Percentiles rank a stretch among this genome's conserved stretches.
Evolutionary conservation across 2,797 vertebrate genomes (phyloP).

Genomic region (Typhlichthys subterraneus): DNA sequence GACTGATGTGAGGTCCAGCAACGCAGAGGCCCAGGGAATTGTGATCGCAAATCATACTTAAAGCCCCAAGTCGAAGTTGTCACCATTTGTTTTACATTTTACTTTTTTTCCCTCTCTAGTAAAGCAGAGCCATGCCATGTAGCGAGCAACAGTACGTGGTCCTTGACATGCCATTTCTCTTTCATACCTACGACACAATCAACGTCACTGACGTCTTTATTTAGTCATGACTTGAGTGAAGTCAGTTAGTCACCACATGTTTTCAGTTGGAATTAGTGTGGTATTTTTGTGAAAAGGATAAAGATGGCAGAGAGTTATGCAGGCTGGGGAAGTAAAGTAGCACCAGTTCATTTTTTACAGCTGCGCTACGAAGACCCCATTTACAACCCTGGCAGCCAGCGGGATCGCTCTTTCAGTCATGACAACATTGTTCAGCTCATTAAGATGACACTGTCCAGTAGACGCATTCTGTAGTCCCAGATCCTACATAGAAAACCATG

Average conservation of each 20-base stretch:
- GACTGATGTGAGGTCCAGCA: constrained; percentile 53
- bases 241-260: constrained; percentile 27
- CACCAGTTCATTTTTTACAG: constrained; percentile 63
- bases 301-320: constrained; percentile 45
- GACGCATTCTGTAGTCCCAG: constrained; percentile 40
- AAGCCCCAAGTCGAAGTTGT: constrained; percentile 22
- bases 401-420: constrained; percentile 53
- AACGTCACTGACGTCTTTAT: constrained; percentile 34
- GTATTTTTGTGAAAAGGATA: constrained; percentile 42
- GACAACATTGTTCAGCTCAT: constrained; percentile 60
- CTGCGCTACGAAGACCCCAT: constrained; percentile 48
- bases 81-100: constrained; percentile 16
- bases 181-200: constrained; percentile 24
- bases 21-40: not conserved
- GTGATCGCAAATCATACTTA: too few relatives aligned
- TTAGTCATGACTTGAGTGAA: constrained; percentile 37
- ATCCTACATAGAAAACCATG: constrained; percentile 43
- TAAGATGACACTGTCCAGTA: constrained; percentile 63
- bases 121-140: not conserved
- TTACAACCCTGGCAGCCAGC: constrained; percentile 67
- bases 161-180: constrained; percentile 5
- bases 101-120: constrained; percentile 13
- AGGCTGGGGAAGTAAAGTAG: constrained; percentile 47
- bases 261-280: constrained; percentile 30
- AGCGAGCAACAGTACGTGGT: constrained; percentile 8